These are phyloP conservation scores for Lamprologus sp. DNA, from an alignment of 2,113 vertebrate genomes.

Conservation along the genomic window DNA sequence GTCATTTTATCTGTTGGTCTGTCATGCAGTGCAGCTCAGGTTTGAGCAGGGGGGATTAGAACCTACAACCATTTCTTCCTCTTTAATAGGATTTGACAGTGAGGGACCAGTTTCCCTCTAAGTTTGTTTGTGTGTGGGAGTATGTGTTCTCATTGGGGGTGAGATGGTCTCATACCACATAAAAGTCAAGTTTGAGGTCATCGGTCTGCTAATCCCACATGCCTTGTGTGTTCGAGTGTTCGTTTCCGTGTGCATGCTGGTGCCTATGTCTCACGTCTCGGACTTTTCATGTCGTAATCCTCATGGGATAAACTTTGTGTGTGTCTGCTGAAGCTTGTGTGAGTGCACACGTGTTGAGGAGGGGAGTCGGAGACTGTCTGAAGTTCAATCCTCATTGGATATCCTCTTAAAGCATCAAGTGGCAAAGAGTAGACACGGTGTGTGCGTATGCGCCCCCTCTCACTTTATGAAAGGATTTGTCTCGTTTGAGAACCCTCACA, in stretches of 20 bases:
- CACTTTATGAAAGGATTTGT: background rate
- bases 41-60: constrained; percentile 43
- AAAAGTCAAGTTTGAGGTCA: constrained; percentile 15
- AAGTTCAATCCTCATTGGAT: background rate
- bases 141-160: background rate
- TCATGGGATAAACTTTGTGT: constrained; percentile 10
- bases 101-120: constrained; percentile 16
- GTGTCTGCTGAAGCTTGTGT: background rate
- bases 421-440: background rate
- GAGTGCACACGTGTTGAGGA: background rate
- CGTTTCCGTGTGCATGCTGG: background rate
- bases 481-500: background rate
- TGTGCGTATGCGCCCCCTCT: background rate
- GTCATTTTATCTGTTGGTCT: constrained; percentile 10
- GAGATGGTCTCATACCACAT: background rate
- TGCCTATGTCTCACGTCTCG: background rate
- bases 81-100: constrained; percentile 50
- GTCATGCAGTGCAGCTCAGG: constrained; percentile 33
- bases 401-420: constrained; percentile 26
- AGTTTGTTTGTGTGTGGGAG: background rate
- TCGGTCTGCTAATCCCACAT: constrained; percentile 16
- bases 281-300: constrained; percentile 44
- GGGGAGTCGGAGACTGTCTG: background rate
- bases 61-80: constrained; percentile 37
- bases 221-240: background rate